Percentiles rank a stretch among this genome's conserved stretches.
Conservation (phyloP, 1,140 invertebrate species). For the Oryctes rhinoceros region DNA sequence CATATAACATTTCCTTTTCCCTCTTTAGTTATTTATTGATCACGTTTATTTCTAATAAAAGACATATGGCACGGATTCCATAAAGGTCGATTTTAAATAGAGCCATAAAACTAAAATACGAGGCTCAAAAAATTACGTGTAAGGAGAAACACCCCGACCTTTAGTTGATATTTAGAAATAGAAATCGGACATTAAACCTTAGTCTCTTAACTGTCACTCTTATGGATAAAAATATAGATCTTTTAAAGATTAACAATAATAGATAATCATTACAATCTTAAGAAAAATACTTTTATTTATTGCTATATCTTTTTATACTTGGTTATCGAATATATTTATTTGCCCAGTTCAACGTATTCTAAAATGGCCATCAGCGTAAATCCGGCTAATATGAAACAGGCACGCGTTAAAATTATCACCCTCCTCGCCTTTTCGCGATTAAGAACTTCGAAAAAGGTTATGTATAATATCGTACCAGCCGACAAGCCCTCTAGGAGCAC, state of each 20-base stretch:
- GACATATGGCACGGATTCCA: constrained; percentile 17
- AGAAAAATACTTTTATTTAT: neutral
- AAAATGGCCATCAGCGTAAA: constrained; percentile 58
- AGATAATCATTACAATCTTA: too few relatives aligned
- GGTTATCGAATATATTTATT: constrained; percentile 11
- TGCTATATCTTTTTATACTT: neutral
- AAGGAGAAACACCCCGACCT: too few relatives aligned
- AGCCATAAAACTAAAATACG: neutral
- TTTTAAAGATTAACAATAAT: neutral
- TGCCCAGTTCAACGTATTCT: constrained; percentile 47
- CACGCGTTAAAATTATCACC: constrained; percentile 53
- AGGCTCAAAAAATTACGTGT: too few relatives aligned
- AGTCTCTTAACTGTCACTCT: too few relatives aligned
- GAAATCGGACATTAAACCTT: too few relatives aligned
- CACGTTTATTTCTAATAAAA: neutral
- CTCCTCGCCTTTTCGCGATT: constrained; percentile 59
- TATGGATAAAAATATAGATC: neutral
- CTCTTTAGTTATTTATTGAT: constrained; percentile 14
- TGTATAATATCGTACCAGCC: constrained; percentile 59
- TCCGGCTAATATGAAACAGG: constrained; percentile 56
- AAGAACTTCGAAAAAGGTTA: constrained; percentile 60
- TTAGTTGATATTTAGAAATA: too few relatives aligned
- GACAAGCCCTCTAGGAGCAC: constrained; percentile 59
- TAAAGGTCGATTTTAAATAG: constrained; percentile 11
- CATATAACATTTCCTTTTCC: neutral